phyloP scores from a whole-genome alignment of 2,888 invertebrate genomes.

The Scaptomyza caliginosa region DNA sequence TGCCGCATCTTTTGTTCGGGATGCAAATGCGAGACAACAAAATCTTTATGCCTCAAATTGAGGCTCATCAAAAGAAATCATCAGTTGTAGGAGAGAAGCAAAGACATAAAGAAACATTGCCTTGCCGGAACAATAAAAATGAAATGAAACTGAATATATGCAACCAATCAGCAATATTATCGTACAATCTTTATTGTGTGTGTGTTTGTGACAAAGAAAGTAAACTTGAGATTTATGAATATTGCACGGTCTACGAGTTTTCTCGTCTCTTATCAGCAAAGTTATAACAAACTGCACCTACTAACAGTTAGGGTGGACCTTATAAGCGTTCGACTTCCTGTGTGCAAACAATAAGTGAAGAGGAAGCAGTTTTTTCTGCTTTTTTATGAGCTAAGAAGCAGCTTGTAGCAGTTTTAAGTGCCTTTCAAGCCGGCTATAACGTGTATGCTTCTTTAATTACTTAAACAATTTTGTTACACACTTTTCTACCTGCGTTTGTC shows the following conservation, averaged over 20 bases:
- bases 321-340: background rate
- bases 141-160: slow-evolving; percentile 42
- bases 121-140: background rate
- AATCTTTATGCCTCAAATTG: slow-evolving; percentile 34
- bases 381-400: no score
- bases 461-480: slow-evolving; percentile 1
- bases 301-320: background rate
- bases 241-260: slow-evolving; percentile 10
- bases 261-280: slow-evolving; percentile 14
- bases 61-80: slow-evolving; percentile 74
- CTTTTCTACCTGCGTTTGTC: slow-evolving; percentile 24
- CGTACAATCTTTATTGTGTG: slow-evolving; percentile 19
- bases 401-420: no score
- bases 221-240: slow-evolving; percentile 38
- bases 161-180: slow-evolving; percentile 55
- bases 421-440: background rate
- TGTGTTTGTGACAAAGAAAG: slow-evolving; percentile 37
- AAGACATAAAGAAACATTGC: slow-evolving; percentile 3
- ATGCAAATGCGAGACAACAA: slow-evolving; percentile 66
- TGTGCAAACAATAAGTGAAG: background rate
- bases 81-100: slow-evolving; percentile 20
- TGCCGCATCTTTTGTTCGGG: slow-evolving; percentile 59
- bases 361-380: no score
- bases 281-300: background rate
- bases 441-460: background rate